Percentiles rank a stretch among this genome's conserved stretches.
Evolutionary conservation across 2,797 vertebrate species (phyloP).

Genomic region (Sternotherus odoratus): DNA sequence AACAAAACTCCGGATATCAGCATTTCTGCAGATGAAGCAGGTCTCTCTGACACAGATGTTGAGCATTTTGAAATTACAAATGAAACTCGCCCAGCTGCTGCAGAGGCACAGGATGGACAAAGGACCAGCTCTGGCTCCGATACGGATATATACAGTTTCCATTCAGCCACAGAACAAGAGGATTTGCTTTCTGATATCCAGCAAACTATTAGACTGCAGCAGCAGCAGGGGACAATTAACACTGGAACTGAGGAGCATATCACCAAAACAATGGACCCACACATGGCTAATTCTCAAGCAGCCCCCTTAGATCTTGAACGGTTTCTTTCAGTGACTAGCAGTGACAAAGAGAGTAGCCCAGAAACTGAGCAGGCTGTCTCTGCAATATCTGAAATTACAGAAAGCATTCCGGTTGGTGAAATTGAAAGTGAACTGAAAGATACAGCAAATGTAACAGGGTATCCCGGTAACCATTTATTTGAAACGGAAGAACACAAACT

Average conservation of each 20-base stretch:
- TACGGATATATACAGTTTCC: conserved; percentile 98
- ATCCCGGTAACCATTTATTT: conserved; percentile 55
- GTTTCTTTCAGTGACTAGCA: conserved; percentile 77
- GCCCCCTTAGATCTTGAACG: conserved; percentile 82
- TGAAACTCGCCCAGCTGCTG: conserved; percentile 76
- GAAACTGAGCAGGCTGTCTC: conserved; percentile 50
- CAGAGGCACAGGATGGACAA: conserved; percentile 83
- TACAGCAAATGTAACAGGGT: conserved; percentile 17
- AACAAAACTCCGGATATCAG: conserved; percentile 90
- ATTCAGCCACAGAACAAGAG: conserved; percentile 95
- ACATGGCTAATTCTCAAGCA: conserved; percentile 77
- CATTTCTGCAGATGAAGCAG: conserved; percentile 89
- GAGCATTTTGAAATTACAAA: conserved; percentile 79
- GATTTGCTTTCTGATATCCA: conserved; percentile 98
- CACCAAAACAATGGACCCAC: conserved; percentile 79
- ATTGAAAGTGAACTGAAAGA: conserved; percentile 44
- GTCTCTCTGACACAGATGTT: conserved; percentile 88
- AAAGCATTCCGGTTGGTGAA: not conserved
- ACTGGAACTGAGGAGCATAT: conserved; percentile 62
- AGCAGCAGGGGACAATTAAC: conserved; percentile 82
- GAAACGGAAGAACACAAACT: conserved; percentile 82
- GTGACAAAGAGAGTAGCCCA: conserved; percentile 79
- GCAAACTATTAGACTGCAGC: conserved; percentile 93
- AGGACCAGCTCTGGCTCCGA: conserved; percentile 95
- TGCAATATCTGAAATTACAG: conserved; percentile 18